Evolutionary conservation across 1,140 invertebrate genomes (phyloP), one percentile per base, ranked within the genome.

Genomic region (Drosophila ogumai): DNA sequence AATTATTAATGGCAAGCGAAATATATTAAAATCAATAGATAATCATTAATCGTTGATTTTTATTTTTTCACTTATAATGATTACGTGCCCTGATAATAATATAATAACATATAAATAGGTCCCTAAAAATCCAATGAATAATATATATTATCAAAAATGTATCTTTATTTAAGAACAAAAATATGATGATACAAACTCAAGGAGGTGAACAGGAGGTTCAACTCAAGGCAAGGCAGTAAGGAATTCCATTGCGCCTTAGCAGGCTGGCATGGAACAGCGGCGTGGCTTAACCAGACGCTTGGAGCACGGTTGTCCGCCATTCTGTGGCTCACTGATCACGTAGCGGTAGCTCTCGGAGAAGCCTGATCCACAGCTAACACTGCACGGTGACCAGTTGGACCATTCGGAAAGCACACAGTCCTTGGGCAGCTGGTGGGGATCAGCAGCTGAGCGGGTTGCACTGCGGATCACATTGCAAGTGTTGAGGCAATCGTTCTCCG

Each of bases 371-470:
- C 97, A 98, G 28, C 94, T 94, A 0, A 94, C 95, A 58, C 94
- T 96, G 82, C 97, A 98, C 0, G 94, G 88, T 7, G 95, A 94
- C 97, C 97, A 98, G 22, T 94, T 93, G 10, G 94, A 95, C 96
- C 96, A 98, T 41, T 94, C 94, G 1, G 95, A 94, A 15, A 97
- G 93, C 72, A 95, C 93, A 76, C 97, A 98, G 78, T 95, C 94
- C 17, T 94, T 88, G n/a, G 93, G 82, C n/a, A 72, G 28, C n/a
- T 94, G 88, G n/a, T 93, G 79, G 5, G 72, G 28, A 4, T 80
- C 67, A 38, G 49, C 17, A 7, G 15, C 6, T 2, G 38, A 17
- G 3, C 44, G 10, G 12, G 25, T 13, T 4, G 13, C 28, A 36
- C 43, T 65, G 22, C 56, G 43, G 8, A 90, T 47, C 34, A 71